phyloP scores from a whole-genome alignment of 2,797 vertebrate genomes.

The Nothura maculosa region DNA sequence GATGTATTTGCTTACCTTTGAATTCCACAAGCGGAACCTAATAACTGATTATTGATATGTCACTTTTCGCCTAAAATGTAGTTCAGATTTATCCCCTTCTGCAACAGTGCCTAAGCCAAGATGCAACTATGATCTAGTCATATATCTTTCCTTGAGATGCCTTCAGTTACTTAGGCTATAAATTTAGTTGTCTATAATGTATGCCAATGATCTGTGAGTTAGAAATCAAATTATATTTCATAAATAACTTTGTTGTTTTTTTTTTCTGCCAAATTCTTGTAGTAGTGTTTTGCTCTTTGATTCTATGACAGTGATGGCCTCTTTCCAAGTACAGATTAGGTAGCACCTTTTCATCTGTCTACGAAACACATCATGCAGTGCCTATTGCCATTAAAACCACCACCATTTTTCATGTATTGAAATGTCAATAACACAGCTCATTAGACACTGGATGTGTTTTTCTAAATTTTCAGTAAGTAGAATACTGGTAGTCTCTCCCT shows the following conservation, averaged over 20 bases:
- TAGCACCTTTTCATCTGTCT: background rate
- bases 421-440: background rate
- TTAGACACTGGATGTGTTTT: background rate
- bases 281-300: background rate
- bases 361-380: background rate
- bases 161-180: background rate
- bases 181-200: background rate
- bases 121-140: background rate
- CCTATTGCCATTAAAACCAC: fast-evolving
- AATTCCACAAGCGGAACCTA: background rate
- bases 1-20: background rate
- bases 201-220: background rate
- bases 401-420: background rate
- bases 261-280: background rate
- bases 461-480: background rate
- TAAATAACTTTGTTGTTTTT: background rate
- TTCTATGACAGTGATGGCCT: background rate
- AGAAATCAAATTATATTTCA: background rate
- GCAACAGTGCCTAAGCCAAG: background rate
- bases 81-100: background rate
- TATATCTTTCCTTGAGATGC: background rate
- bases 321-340: background rate
- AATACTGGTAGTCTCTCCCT: background rate
- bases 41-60: background rate
- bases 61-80: background rate